These are phyloP conservation scores for Varanus komodoensis DNA, from an alignment of 2,113 vertebrate species.

Conservation along the genomic window DNA sequence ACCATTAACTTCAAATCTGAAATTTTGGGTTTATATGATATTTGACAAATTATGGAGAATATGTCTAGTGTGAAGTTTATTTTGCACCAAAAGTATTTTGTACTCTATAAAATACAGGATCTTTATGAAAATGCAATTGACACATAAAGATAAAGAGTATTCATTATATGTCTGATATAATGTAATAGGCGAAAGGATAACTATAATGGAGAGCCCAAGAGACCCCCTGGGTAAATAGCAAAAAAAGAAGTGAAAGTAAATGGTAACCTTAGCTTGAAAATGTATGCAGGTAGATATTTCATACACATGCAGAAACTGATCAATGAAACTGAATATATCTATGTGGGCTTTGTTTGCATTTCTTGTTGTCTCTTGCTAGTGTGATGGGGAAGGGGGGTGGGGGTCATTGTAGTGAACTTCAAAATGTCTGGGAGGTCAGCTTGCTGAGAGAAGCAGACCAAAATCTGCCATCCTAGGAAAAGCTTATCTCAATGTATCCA, in stretches of 20 bases:
- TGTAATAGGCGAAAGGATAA: not conserved
- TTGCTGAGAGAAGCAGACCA: not conserved
- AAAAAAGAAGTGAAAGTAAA: not conserved
- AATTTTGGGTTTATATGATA: not conserved
- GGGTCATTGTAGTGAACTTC: not conserved
- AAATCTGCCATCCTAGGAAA: constrained; percentile 8
- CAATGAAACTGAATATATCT: not conserved
- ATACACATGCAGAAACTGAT: not conserved
- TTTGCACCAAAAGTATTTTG: not conserved
- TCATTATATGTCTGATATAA: not conserved
- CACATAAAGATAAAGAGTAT: constrained; percentile 1
- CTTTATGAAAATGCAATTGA: not conserved
- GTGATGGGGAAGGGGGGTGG: not conserved
- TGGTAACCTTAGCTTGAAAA: not conserved
- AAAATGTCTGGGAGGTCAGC: constrained; percentile 7
- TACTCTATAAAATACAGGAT: not conserved
- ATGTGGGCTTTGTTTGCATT: not conserved
- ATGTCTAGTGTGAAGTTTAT: not conserved
- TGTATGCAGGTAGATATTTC: not conserved
- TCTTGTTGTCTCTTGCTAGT: not conserved
- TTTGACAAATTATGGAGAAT: not conserved
- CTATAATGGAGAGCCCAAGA: not conserved
- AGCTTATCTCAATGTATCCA: constrained; percentile 19
- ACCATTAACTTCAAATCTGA: constrained; percentile 12
- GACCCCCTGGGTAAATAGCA: not conserved